phyloP scores from a whole-genome alignment of 1,140 invertebrate species.

The Pissodes strobi region DNA sequence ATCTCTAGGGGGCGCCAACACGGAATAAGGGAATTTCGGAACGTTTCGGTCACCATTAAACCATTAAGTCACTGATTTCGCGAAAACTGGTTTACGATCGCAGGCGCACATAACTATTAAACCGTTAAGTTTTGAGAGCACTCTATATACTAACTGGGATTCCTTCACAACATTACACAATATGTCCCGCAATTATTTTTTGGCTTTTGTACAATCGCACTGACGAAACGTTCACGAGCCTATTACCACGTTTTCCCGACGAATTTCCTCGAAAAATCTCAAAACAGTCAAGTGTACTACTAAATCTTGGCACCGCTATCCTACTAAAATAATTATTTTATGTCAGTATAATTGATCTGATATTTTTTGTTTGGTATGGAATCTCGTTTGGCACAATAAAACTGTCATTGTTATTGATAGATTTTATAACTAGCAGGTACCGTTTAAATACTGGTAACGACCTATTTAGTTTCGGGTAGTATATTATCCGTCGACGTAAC shows the following conservation, averaged over 20 bases:
- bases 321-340: constrained; percentile 6
- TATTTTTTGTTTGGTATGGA: neutral
- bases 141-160: no score
- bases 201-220: neutral
- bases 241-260: neutral
- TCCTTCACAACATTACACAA: constrained; percentile 8
- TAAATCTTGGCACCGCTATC: neutral
- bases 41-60: no score
- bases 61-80: no score
- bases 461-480: no score
- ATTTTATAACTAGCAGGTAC: no score
- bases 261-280: constrained; percentile 1
- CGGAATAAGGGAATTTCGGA: neutral
- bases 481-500: no score
- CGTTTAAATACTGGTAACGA: no score
- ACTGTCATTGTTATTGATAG: constrained; percentile 10
- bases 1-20: neutral
- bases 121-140: no score
- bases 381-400: constrained; percentile 15
- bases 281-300: neutral
- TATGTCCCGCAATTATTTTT: neutral
- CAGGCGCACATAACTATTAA: no score
- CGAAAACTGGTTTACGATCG: no score
- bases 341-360: neutral
- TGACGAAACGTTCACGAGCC: constrained; percentile 8